Base-by-base conservation (phyloP, 2,113 vertebrate genomes). In the Perognathus longimembris region DNA sequence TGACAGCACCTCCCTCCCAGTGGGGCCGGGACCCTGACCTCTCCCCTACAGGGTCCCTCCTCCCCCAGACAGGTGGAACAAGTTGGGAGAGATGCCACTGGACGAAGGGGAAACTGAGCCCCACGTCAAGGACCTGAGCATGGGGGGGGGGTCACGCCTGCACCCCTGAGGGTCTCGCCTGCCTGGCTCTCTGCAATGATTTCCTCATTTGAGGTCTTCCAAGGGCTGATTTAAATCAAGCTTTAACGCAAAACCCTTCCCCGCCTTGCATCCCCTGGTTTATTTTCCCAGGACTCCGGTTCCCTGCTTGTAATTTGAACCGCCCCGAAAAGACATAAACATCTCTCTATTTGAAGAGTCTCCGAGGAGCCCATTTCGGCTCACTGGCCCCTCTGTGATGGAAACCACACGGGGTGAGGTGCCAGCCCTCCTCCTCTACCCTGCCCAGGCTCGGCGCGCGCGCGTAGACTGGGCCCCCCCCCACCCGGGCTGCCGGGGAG, bases 241-340 rank as follows among this genome's bases (percentile, higher is more conserved):
- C 76, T 76, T 85, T 36, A n/a, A 78, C 67, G 85, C 77, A 90
- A 69, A 45, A 66, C 64, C 81, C 81, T 75, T 86, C 77, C 82
- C 76, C 4, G 77, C 61, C 30, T 89, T 70, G 90, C 70, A 94
- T 95, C 96, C 95, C 95, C 92, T 89, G 81, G 91, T 97, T 97
- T 97, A 96, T 94, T 94, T 95, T 96, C 96, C 93, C 96, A 54
- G 34, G 17, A 85, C 94, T 90, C 90, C 93, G 88, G 92, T 97
- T 97, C 94, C 77, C 91, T 95, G 95, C 94, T 90, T 95, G 92
- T 96, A 97, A 96, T 96, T 96, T 93, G 93, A 96, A 95, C 75
- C 6, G 0, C 69, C 21, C 83, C 38, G 79, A 92, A 85, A 96
- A 96, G 12, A 83, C 42, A 90, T 77, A 96, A 97, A 97, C 89